These are phyloP conservation scores for Oophaga pumilio DNA, from an alignment of 2,113 vertebrate species.

Conservation along the genomic window DNA sequence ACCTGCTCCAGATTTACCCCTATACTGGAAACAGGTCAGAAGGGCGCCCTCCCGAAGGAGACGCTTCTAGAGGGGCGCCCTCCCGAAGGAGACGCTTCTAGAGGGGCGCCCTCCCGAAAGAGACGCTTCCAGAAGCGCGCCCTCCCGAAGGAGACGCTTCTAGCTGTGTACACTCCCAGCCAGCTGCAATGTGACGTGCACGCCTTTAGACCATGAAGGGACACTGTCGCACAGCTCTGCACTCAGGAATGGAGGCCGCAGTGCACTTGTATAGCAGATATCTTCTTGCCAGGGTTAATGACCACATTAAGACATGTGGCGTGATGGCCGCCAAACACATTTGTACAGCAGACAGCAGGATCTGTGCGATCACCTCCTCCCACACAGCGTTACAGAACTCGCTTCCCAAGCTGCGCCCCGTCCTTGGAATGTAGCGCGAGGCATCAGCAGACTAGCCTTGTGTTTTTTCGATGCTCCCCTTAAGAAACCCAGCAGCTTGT, in stretches of 20 bases:
- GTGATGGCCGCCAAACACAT: neutral
- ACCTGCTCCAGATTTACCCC: too few relatives aligned
- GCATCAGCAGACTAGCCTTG: neutral
- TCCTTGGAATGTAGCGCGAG: neutral
- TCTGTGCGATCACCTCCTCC: neutral
- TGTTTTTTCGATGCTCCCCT: neutral
- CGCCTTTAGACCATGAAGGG: too few relatives aligned
- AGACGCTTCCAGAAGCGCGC: too few relatives aligned
- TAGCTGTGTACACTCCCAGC: too few relatives aligned
- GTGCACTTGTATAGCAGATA: neutral
- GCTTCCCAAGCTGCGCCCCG: constrained; percentile 17
- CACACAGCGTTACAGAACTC: neutral
- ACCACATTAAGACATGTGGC: neutral
- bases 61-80: too few relatives aligned
- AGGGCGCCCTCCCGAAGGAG: too few relatives aligned
- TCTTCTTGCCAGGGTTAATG: neutral
- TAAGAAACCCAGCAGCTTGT: constrained; percentile 2
- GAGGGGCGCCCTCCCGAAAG: too few relatives aligned
- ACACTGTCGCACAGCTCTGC: neutral
- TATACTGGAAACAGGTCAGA: too few relatives aligned
- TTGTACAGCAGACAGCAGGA: neutral
- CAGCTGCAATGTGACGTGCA: too few relatives aligned
- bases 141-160: too few relatives aligned
- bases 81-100: too few relatives aligned
- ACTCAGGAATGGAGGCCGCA: neutral